These are phyloP conservation scores for Periplaneta americana DNA, from an alignment of 1,140 invertebrate species.

Conservation along the genomic window DNA sequence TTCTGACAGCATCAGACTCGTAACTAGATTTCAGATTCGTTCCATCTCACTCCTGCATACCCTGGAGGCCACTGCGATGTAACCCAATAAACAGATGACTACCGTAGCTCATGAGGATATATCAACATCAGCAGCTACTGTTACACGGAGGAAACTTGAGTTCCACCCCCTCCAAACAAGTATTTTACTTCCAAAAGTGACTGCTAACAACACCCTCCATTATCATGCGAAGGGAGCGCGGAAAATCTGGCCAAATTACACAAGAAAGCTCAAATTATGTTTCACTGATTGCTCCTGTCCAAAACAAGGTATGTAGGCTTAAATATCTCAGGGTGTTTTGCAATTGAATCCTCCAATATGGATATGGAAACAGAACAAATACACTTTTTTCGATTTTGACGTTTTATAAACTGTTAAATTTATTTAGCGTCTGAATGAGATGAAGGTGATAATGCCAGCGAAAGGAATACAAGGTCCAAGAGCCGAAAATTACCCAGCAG, in stretches of 20 bases:
- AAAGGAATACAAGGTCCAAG: too few species aligned
- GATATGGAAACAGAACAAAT: too few species aligned
- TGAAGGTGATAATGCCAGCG: too few species aligned
- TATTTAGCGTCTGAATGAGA: too few species aligned
- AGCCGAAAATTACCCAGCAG: too few species aligned
- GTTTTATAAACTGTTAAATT: too few species aligned
- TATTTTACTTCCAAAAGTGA: not conserved
- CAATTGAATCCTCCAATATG: too few species aligned
- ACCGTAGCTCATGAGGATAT: not conserved
- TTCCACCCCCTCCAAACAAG: not conserved
- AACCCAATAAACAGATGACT: conserved; percentile 5
- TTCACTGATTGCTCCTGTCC: not conserved
- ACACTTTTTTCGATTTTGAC: too few species aligned
- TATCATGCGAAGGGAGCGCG: not conserved
- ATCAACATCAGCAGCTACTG: not conserved
- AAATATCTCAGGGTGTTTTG: too few species aligned
- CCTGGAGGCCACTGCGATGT: not conserved
- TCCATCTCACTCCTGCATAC: not conserved
- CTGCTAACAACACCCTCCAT: not conserved
- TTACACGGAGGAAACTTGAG: not conserved
- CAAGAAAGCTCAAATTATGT: not conserved
- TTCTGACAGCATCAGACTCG: not conserved
- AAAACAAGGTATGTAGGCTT: not conserved
- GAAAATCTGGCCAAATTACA: not conserved
- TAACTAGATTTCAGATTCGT: conserved; percentile 4